Base-by-base conservation (phyloP, 92 coral and sea anemone species). In the Zoanthus sociatus region DNA sequence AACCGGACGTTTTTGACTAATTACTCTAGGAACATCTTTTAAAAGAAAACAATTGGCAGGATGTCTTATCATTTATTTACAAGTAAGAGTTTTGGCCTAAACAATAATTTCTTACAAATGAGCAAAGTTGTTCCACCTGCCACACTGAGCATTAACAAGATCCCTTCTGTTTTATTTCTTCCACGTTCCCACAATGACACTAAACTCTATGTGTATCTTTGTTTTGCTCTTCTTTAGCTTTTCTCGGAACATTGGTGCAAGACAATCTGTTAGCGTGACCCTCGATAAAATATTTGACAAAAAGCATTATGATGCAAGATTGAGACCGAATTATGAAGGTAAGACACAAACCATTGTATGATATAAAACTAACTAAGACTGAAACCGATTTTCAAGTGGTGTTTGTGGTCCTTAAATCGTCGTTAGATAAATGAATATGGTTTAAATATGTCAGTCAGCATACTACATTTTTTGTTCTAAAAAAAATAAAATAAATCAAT, bases 321-420 rank as follows among this genome's bases (percentile, higher is more conserved):
- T 81, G 73, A 81, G 85, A 17, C 85, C 85, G 44, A 81, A 81
- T 37, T 81, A 81, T 44, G 85, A 81, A 81, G 85, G 85, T 81
- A 66, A 64, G 75, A 50, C 55, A 50, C 55, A 50, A 48, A 7
- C 55, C 12, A 6, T 50, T 50, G 10, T 11, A 1, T 50, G 12
- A 11, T 50, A 7, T 50, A 50, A 7, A 11, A 50, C 9, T 10
- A 50, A 50, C 54, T 7, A 11, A 50, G 7, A 9, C 55, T 50
- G 9, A 50, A 7, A 5, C 55, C 12, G 12, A 50, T 9, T 50
- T 50, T 11, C 55, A 50, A 9, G 7, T 6, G 55, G 10, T 11
- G 4, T 3, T 5, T 50, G 9, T 50, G 1, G 55, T 11, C 12
- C 7, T 50, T 2, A 50, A 50, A 6, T 50, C 55, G 1, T 50